Evolutionary conservation across 2,888 invertebrate species (phyloP).

Genomic region (Tupiocoris notatus): DNA sequence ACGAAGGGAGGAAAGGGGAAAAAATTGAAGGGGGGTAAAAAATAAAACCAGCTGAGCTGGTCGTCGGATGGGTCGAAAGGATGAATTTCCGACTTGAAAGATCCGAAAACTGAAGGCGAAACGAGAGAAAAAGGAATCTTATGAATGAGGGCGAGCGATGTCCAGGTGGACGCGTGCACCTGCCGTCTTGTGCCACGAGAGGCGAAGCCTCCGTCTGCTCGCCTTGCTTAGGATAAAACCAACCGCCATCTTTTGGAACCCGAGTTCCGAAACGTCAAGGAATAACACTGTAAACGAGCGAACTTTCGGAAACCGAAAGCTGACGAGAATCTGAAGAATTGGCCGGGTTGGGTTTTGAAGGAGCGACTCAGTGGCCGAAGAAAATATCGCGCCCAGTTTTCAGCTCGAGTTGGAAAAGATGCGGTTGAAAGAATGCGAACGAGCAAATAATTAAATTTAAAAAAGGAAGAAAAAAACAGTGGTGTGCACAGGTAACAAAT

Average conservation of each 20-base stretch:
- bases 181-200: conserved; percentile 13
- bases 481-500: too few relatives aligned
- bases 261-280: background rate
- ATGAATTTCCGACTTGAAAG: background rate
- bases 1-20: background rate
- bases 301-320: conserved; percentile 41
- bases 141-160: conserved; percentile 40
- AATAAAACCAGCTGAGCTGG: conserved; percentile 16
- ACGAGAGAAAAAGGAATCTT: conserved; percentile 35
- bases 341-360: too few relatives aligned
- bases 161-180: conserved; percentile 37
- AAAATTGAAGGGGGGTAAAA: conserved; percentile 7
- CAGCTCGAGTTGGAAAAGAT: too few relatives aligned
- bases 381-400: too few relatives aligned
- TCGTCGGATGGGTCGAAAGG: background rate
- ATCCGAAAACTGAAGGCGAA: conserved; percentile 21
- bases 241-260: background rate
- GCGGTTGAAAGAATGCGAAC: too few relatives aligned
- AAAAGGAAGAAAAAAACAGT: too few relatives aligned
- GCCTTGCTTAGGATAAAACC: background rate
- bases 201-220: conserved; percentile 2
- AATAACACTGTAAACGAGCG: too few relatives aligned
- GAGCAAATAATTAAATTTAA: too few relatives aligned
- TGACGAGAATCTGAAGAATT: too few relatives aligned
- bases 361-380: too few relatives aligned